phyloP scores from a whole-genome alignment of 2,888 invertebrate species.

The Argyresthia goedartella region DNA sequence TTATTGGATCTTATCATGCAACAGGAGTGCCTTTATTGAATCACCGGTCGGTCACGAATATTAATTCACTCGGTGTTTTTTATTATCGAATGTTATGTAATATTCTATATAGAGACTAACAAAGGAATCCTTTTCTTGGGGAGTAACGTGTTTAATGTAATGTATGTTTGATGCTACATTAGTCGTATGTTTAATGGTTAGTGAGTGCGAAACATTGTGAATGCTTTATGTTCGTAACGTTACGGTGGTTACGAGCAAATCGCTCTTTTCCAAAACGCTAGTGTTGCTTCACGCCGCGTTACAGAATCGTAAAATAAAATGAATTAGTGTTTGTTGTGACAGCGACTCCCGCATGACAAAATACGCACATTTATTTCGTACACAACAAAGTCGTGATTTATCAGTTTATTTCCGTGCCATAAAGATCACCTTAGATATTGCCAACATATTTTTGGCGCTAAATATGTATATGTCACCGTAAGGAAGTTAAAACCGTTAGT shows the following conservation, averaged over 20 bases:
- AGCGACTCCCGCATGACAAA: slow-evolving; percentile 61
- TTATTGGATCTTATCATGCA: slow-evolving; percentile 55
- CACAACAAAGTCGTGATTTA: slow-evolving; percentile 55
- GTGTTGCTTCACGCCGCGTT: slow-evolving; percentile 50
- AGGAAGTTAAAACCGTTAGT: too few species aligned
- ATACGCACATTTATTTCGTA: slow-evolving; percentile 52
- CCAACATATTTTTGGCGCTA: too few species aligned
- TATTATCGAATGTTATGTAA: too few species aligned
- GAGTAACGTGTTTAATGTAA: too few species aligned
- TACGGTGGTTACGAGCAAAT: slow-evolving; percentile 26
- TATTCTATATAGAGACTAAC: too few species aligned
- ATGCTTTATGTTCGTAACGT: slow-evolving; percentile 23
- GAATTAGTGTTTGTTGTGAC: slow-evolving; percentile 67
- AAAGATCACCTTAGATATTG: too few species aligned
- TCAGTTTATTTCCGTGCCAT: background rate
- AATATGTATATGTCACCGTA: too few species aligned
- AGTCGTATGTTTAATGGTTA: background rate
- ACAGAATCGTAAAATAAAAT: slow-evolving; percentile 60
- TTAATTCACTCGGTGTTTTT: background rate
- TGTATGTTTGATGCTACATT: background rate
- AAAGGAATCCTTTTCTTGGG: too few species aligned
- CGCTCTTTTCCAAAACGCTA: slow-evolving; percentile 40
- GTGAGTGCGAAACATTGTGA: slow-evolving; percentile 23
- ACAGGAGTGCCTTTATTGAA: slow-evolving; percentile 57
- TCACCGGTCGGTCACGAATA: slow-evolving; percentile 32